Conservation (phyloP, 2,113 vertebrate species). For the Xenus cinereus region DNA sequence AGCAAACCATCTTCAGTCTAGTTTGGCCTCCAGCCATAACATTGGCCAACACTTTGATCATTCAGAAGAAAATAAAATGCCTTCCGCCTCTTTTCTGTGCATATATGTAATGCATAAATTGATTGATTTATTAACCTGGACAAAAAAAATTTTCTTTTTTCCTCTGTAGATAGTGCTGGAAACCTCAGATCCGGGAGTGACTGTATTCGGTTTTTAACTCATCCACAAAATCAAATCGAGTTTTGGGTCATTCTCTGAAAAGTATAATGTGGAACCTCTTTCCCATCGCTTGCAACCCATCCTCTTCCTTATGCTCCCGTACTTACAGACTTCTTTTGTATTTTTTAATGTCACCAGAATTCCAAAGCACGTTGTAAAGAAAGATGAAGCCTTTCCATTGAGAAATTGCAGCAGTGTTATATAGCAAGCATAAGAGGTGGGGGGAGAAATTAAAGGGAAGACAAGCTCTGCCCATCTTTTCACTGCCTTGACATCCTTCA, state of each 20-base stretch:
- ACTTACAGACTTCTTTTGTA: background rate
- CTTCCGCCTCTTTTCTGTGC: background rate
- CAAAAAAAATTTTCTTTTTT: background rate
- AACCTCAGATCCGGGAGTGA: background rate
- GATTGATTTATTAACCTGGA: conserved; percentile 1
- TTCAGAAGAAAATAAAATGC: conserved; percentile 23
- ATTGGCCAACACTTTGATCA: conserved; percentile 15
- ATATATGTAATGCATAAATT: background rate
- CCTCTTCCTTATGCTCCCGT: background rate
- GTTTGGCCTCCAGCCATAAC: conserved; percentile 43
- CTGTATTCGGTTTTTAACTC: background rate
- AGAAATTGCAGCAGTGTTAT: background rate
- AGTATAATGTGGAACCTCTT: background rate
- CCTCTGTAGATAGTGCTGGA: background rate
- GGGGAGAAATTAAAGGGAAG: background rate
- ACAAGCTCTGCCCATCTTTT: background rate
- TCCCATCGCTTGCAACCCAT: background rate
- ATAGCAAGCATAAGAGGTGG: background rate
- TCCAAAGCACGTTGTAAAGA: background rate
- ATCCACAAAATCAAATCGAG: background rate
- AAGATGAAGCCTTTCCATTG: background rate
- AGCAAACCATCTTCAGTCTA: conserved; percentile 55
- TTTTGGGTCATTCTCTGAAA: background rate
- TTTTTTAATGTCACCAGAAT: background rate
- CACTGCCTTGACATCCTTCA: background rate